Percentiles rank a stretch among this genome's conserved stretches.
phyloP scores from a whole-genome alignment of 2,888 invertebrate species.

The Mythimna pallens region DNA sequence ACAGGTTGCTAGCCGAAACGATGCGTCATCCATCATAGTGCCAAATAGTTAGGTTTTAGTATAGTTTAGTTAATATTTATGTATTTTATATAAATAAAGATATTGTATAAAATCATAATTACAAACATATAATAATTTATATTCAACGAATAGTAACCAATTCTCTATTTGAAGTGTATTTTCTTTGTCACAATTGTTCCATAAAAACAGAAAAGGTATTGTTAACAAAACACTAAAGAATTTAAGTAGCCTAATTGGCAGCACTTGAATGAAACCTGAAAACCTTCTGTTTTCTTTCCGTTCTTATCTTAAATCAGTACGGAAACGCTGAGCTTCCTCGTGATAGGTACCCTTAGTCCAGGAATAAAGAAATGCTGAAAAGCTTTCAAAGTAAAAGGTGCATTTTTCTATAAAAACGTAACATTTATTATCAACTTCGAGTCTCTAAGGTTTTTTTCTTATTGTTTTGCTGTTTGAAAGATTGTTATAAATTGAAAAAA shows the following conservation, averaged over 20 bases:
- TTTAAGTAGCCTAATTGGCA: background rate
- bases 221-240: background rate
- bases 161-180: no score
- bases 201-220: background rate
- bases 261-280: background rate
- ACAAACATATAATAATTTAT: no score
- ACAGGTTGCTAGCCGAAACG: no score
- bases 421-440: slow-evolving; percentile 56
- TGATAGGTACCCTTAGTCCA: slow-evolving; percentile 22
- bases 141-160: no score
- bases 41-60: no score
- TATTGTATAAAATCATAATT: no score
- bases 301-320: background rate
- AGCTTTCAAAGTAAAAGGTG: slow-evolving; percentile 52
- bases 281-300: slow-evolving; percentile 4
- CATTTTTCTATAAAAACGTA: slow-evolving; percentile 46
- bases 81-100: no score
- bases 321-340: slow-evolving; percentile 17
- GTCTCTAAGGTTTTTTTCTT: slow-evolving; percentile 39
- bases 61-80: no score
- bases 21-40: no score
- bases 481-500: slow-evolving; percentile 39
- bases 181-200: background rate
- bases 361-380: slow-evolving; percentile 37
- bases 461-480: slow-evolving; percentile 26